Percentiles rank a stretch among this genome's conserved stretches.
These are phyloP conservation scores for Drosophila flavopinicola DNA, from an alignment of 2,888 invertebrate genomes.

Conservation along the genomic window DNA sequence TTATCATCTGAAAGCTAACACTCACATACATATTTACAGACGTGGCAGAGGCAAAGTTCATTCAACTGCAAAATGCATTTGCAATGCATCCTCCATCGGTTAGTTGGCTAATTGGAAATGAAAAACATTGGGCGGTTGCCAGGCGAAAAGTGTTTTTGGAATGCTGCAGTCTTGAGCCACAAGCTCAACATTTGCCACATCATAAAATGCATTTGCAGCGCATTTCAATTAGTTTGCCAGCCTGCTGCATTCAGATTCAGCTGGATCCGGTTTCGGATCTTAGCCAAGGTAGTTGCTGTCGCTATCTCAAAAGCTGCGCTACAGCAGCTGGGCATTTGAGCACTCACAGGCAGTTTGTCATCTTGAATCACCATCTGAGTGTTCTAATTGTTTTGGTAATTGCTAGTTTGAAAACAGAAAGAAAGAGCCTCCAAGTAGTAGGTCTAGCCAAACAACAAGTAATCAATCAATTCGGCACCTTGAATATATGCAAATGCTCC, in stretches of 20 bases:
- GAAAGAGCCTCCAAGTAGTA: neutral
- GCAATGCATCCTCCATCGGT: neutral
- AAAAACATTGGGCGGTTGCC: neutral
- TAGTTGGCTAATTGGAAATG: neutral
- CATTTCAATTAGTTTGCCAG: conserved; percentile 33
- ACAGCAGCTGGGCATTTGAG: conserved; percentile 3
- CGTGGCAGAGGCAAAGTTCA: conserved; percentile 12
- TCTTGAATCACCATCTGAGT: conserved; percentile 9
- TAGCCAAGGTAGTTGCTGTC: conserved; percentile 28
- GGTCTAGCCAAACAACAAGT: no score
- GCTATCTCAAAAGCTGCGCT: conserved; percentile 1
- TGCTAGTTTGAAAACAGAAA: neutral
- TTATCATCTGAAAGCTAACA: conserved; percentile 3
- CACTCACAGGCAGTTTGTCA: conserved; percentile 10
- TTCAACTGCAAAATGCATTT: conserved; percentile 5
- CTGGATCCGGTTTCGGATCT: conserved; percentile 52
- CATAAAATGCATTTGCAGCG: conserved; percentile 22
- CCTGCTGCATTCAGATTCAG: conserved; percentile 21
- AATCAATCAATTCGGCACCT: conserved; percentile 9
- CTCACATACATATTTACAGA: no score
- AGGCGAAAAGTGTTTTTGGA: conserved; percentile 9
- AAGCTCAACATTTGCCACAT: conserved; percentile 18
- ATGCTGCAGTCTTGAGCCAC: conserved; percentile 4
- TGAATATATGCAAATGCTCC: conserved; percentile 49
- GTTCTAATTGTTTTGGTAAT: neutral